Base-by-base conservation (phyloP, 2,113 vertebrate species). In the Saimiri boliviensis region DNA sequence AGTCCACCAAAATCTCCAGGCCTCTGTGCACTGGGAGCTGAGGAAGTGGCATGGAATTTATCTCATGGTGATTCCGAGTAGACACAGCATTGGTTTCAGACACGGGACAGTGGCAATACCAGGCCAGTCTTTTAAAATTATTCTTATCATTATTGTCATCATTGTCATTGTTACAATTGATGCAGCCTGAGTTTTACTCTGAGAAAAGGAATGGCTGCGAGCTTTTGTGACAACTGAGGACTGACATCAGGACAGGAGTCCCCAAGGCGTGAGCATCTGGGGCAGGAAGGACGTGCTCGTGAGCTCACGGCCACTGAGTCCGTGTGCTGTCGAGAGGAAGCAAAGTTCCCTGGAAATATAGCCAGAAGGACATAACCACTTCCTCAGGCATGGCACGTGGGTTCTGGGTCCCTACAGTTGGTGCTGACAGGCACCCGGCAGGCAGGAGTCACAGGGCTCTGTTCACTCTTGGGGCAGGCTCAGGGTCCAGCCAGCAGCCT, bases 41-140 rank as follows among this genome's bases (percentile, higher is more conserved):
- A 58, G 21, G 14, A 32, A 71, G 12, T 2, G 7, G 0, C 9
- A 2, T 27, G 9, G 21, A 35, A 13, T 25, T 47, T 0, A 0
- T 45, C 37, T 14, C 5, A 7, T 13, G 9, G 66, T 27, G 6
- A 32, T 52, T 47, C 49, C 49, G 9, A 35, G 66, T 40, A 30
- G n/a, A 45, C 21, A 6, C 14, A 20, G 0, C 2, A 0, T 4
- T 49, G 56, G 7, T 35, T 30, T 49, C 79, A 45, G 8, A 20
- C 0, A 19, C 1, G 20, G 9, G 49, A 20, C 32, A 13, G n/a
- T 81, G 84, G 23, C 27, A 6, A 3, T 27, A 2, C 19, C 5
- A 11, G 9, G 19, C 27, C 27, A 5, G 47, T 13, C 37, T 23
- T 42, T 25, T 23, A 81, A 5, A 13, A 19, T 68, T 17, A 27